phyloP scores from a whole-genome alignment of 2,888 invertebrate species.

The Sycophila texana region DNA sequence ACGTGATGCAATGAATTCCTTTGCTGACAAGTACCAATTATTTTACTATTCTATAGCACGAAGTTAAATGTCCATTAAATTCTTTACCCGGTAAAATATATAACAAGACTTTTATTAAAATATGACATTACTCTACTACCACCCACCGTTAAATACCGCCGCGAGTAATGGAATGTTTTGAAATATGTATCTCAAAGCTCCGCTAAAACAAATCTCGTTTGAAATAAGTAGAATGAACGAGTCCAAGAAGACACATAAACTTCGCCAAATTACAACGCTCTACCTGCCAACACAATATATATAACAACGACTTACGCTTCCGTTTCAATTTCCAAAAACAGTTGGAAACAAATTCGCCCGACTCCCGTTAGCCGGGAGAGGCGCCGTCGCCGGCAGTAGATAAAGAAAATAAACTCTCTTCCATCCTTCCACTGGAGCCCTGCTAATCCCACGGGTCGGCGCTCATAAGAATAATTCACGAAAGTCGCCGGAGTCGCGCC shows the following conservation, averaged over 20 bases:
- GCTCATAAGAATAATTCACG: slow-evolving; percentile 56
- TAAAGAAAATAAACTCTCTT: slow-evolving; percentile 36
- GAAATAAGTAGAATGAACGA: slow-evolving; percentile 21
- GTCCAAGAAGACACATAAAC: slow-evolving; percentile 19
- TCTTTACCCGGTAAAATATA: too few species aligned
- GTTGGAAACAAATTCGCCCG: slow-evolving; percentile 23
- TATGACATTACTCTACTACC: too few species aligned
- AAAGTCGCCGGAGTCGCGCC: slow-evolving; percentile 57
- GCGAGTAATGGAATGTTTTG: too few species aligned
- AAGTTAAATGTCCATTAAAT: too few species aligned
- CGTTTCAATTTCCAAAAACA: slow-evolving; percentile 36
- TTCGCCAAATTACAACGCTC: not conserved
- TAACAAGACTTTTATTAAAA: too few species aligned
- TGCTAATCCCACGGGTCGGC: slow-evolving; percentile 32
- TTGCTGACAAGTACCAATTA: too few species aligned
- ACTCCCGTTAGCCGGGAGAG: slow-evolving; percentile 15
- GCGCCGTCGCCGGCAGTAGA: slow-evolving; percentile 22
- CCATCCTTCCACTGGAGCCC: slow-evolving; percentile 26
- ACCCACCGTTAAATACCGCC: too few species aligned
- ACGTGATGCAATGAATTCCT: too few species aligned
- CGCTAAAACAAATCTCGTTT: not conserved
- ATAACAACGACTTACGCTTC: slow-evolving; percentile 22
- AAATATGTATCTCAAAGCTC: too few species aligned
- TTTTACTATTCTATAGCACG: too few species aligned
- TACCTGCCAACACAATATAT: slow-evolving; percentile 7